Base-by-base conservation (phyloP, 2,113 vertebrate species). In the Ibidorhyncha struthersii region DNA sequence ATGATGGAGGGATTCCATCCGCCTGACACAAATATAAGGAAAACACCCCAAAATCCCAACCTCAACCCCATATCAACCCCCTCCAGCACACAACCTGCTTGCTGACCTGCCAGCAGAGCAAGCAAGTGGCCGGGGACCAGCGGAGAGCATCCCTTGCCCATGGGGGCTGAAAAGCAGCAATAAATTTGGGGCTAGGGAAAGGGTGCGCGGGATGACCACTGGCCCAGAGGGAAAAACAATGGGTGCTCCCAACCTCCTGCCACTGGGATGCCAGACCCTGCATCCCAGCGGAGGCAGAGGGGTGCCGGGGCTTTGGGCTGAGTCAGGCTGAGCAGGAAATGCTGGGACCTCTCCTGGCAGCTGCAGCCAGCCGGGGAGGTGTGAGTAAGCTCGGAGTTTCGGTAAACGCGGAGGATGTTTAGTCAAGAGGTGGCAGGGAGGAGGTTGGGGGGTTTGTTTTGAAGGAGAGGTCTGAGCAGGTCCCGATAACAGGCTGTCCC, bases 261-360 rank as follows among this genome's bases (percentile, higher is more conserved):
- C 17, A 8, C 15, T 1, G 4, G 61, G n/a, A 36, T 62, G 62
- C 50, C 62, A 71, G 63, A 88, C 32, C 73, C 36, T 13, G 8
- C 53, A 43, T 47, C 59, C 53, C 69, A 63, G 66, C 14, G 12
- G 77, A 62, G 69, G 32, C 21, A 56, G 47, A 82, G 82, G 53
- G 85, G 32, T 77, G 82, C 79, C 0, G 25, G 40, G 36, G 62
- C 27, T 85, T 43, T 40, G 71, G 85, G 85, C 93, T 98, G 97
- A 98, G 90, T 97, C 97, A 97, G 93, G 63, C 83, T 36, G 90
- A 71, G 72, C 96, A 95, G 97, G 97, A 98, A 96, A 82, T 65
- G 34, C 78, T 77, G 22, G 84, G 84, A 93, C 50, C 82, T 95
- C 94, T 96, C 86, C 82, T 4, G 43, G 80, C 82, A 91, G 95